These are phyloP conservation scores for Netelia fuscicornis DNA, from an alignment of 2,888 invertebrate species.

Conservation along the genomic window DNA sequence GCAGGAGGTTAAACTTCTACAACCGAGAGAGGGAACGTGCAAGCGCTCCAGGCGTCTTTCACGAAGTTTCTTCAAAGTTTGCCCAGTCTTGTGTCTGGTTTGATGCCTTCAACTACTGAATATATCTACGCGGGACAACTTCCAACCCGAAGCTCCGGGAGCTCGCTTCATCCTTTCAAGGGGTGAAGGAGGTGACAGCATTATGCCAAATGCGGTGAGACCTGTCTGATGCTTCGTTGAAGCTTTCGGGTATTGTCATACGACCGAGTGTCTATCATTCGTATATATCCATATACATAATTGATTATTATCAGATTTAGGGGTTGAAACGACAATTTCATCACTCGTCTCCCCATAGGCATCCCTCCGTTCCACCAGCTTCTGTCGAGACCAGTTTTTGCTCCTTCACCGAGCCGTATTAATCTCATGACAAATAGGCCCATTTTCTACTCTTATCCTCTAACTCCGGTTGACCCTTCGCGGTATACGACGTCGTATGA, in stretches of 20 bases:
- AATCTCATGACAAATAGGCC: not conserved
- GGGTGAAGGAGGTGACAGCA: slow-evolving; percentile 15
- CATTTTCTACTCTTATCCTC: not conserved
- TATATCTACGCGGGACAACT: slow-evolving; percentile 36
- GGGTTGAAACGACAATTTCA: too few species aligned
- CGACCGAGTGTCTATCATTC: slow-evolving; percentile 3
- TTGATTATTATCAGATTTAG: too few species aligned
- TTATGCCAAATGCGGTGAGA: slow-evolving; percentile 54
- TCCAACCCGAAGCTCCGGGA: slow-evolving; percentile 32
- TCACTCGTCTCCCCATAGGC: too few species aligned
- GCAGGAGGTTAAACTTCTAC: not conserved
- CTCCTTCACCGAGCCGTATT: too few species aligned
- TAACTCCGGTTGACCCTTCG: not conserved
- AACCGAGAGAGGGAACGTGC: not conserved
- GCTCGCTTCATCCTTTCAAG: slow-evolving; percentile 3
- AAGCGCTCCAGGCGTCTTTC: slow-evolving; percentile 19
- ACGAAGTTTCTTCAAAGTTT: slow-evolving; percentile 56
- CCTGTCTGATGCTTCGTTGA: slow-evolving; percentile 21
- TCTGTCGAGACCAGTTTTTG: not conserved
- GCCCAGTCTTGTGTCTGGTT: slow-evolving; percentile 2
- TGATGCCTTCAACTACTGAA: slow-evolving; percentile 16
- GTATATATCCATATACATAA: not conserved
- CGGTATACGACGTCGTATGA: not conserved
- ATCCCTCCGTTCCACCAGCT: too few species aligned
- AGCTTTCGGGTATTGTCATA: slow-evolving; percentile 19